Base-by-base conservation (phyloP, 2,797 vertebrate species). In the Aeoliscus strigatus region DNA sequence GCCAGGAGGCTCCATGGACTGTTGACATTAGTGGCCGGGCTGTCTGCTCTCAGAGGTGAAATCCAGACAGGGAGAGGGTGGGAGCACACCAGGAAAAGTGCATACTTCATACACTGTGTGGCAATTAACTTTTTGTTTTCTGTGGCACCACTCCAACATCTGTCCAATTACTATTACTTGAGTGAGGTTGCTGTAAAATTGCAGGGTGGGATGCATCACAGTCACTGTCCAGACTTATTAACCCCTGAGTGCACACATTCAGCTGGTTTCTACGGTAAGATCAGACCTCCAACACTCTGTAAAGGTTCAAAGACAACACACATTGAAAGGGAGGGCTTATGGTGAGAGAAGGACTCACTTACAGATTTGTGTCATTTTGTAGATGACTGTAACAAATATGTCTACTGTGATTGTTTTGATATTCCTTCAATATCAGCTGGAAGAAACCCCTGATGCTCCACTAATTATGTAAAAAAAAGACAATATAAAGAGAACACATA, bases 121-220 rank as follows among this genome's bases (percentile, higher is more conserved):
- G 77, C 69, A 75, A 80, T 77, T 67, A 64, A 75, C 41, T 46
- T 60, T 44, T 63, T 85, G 79, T 78, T 83, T 78, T 79, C 50
- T 8, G 46, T 90, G 84, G 85, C 80, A 40, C n/a, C 2, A 9
- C 46, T 73, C 84, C 81, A 85, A 45, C 8, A 14, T 36, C 34
- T 51, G 43, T 52, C 49, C 77, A 60, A 81, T 79, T 68, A 57
- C 40, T 63, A 54, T 73, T 59, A 73, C 60, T 68, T 32, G 39
- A 54, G 60, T 29, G 45, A 48, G 39, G 37, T 49, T 48, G 33
- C 39, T 45, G 58, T 47, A 60, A 73, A 60, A 69, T n/a, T n/a
- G n/a, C n/a, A n/a, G 51, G 44, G 37, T 39, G 18, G 47, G 47
- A 14, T 39, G 36, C 16, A 18, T 23, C 7, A 29, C 39, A 40